Evolutionary conservation across 1,140 invertebrate genomes (phyloP), one percentile per base, ranked within the genome.

Genomic region (Heliothis subflexa): DNA sequence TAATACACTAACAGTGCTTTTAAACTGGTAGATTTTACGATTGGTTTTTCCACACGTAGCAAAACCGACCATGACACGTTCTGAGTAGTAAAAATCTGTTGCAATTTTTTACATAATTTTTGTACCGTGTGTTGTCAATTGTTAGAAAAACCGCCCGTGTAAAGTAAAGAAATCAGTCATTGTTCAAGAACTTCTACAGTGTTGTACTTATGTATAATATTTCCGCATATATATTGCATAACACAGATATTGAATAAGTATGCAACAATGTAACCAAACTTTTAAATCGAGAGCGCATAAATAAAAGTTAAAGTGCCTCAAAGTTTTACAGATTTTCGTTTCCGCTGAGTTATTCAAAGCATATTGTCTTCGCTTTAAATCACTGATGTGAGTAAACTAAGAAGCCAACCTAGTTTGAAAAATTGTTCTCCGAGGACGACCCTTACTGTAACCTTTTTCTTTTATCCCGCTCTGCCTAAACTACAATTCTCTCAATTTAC

Each of bases 351-450:
- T 73, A 73, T 73, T 59, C 71, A 59, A 73, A 73, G 71, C 54
- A 73, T 61, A 59, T 73, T 73, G 71, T 73, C 70, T 72, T 73
- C 71, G 71, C 71, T 61, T 73, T 88, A 88, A 89, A 89, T 87
- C 86, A 87, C 81, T 84, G 83, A 88, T 80, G 81, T 80, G 57
- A 78, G 72, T 70, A 84, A 86, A 83, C 81, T 75, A 82, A 86
- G 83, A 87, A 86, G 83, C 82, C 81, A 83, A 84, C 81, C 84
- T 87, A 83, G 86, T 88, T 88, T 89, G 89, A 90, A 87, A 90
- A 89, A 88, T 87, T 83, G 81, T 87, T 90, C 88, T 88, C 84
- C 12, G 80, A 86, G 87, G 88, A 85, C 75, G 80, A 81, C 84
- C 87, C 83, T 81, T 62, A 68, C 73, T 81, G 80, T 66, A 86